Evolutionary conservation across 2,888 invertebrate genomes (phyloP).

Genomic region (Idaea aversata): DNA sequence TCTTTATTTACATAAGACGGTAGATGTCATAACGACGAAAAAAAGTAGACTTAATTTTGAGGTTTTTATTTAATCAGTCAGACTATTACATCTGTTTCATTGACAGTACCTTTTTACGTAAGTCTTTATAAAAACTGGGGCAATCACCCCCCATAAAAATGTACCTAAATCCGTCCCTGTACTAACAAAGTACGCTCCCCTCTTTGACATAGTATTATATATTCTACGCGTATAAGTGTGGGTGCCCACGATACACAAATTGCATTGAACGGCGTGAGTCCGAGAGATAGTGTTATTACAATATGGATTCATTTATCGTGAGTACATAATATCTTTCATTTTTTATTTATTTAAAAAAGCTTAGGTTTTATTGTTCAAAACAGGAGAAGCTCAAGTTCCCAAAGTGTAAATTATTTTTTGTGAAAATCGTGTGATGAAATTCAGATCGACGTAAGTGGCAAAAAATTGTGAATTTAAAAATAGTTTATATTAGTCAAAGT

Average conservation of each 20-base stretch:
- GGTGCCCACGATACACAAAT: conserved; percentile 39
- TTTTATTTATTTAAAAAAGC: conserved; percentile 21
- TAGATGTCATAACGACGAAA: no score
- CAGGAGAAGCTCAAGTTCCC: neutral
- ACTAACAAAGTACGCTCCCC: conserved; percentile 25
- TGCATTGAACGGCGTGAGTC: conserved; percentile 43
- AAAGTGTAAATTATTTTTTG: neutral
- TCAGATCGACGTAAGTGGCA: neutral
- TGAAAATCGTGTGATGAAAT: neutral
- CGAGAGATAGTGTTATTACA: conserved; percentile 9
- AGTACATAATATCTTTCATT: conserved; percentile 28
- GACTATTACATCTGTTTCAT: no score
- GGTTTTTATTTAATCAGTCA: no score
- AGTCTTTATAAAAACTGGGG: neutral
- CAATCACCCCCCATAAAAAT: neutral
- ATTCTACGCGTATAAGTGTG: conserved; percentile 68
- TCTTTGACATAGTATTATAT: conserved; percentile 39
- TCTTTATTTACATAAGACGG: no score
- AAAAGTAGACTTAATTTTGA: no score
- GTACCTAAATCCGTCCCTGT: neutral
- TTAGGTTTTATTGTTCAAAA: conserved; percentile 1
- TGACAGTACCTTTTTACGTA: no score
- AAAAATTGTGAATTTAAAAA: neutral
- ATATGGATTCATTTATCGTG: conserved; percentile 42
- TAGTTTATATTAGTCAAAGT: neutral